Conservation (phyloP, 1,140 invertebrate genomes). For the Eulimnadia texana region DNA sequence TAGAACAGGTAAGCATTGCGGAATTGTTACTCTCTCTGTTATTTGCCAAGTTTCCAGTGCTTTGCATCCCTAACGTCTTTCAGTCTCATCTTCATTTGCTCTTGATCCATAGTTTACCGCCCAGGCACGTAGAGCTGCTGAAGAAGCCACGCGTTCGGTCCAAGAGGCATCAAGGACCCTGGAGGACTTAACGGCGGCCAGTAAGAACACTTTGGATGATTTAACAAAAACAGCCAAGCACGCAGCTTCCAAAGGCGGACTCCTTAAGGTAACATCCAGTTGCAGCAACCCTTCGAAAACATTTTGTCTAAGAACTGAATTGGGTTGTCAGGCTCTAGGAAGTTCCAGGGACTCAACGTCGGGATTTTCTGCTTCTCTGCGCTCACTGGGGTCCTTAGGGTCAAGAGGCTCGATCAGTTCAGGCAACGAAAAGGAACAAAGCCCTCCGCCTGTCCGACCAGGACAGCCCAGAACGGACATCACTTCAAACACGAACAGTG, state of each 20-base stretch:
- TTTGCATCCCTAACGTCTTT: too few relatives aligned
- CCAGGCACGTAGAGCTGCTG: constrained; percentile 75
- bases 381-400: constrained; percentile 16
- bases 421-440: constrained; percentile 16
- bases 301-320: background rate
- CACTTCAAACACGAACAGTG: constrained; percentile 21
- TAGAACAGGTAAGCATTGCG: constrained; percentile 54
- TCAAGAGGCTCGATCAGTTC: constrained; percentile 14
- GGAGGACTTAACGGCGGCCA: constrained; percentile 73
- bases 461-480: constrained; percentile 15
- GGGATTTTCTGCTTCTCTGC: background rate
- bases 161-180: constrained; percentile 68
- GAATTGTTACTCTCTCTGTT: too few relatives aligned
- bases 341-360: constrained; percentile 16
- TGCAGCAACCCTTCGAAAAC: too few relatives aligned
- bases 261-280: constrained; percentile 54
- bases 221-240: constrained; percentile 82
- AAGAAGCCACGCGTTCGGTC: constrained; percentile 64
- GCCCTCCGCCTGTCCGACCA: constrained; percentile 8
- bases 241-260: constrained; percentile 65
- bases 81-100: background rate
- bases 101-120: constrained; percentile 47
- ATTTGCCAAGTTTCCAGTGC: too few relatives aligned
- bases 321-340: constrained; percentile 13
- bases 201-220: constrained; percentile 73